A percentile compares a stretch with the other conserved stretches of the same genome.
phyloP scores from a whole-genome alignment of 2,113 vertebrate species.

The Pluvianellus socialis region DNA sequence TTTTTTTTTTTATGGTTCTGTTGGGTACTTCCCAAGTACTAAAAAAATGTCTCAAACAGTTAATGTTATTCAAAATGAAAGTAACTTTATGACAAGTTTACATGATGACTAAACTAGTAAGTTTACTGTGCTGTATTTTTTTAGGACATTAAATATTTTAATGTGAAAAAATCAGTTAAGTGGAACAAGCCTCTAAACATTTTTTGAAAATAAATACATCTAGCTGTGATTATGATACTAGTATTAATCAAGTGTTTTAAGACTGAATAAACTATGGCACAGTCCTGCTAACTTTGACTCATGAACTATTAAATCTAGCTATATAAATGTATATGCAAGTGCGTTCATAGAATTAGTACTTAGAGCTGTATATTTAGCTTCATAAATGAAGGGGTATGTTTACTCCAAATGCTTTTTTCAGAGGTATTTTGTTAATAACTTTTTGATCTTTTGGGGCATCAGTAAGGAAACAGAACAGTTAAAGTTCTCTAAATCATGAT shows the following conservation, averaged over 20 bases:
- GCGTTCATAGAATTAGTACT: not conserved
- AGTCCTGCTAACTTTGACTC: not conserved
- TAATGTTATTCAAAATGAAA: not conserved
- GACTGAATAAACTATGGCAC: not conserved
- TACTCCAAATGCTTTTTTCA: not conserved
- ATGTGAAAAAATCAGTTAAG: not conserved
- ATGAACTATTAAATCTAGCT: not conserved
- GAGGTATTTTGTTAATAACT: not conserved
- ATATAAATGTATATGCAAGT: not conserved
- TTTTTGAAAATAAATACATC: not conserved
- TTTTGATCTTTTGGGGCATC: not conserved
- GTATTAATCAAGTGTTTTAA: not conserved
- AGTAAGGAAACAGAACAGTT: not conserved
- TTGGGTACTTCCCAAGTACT: not conserved
- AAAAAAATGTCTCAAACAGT: not conserved
- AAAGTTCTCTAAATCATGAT: not conserved
- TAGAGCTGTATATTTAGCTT: not conserved
- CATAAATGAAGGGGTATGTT: not conserved
- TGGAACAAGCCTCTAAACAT: not conserved
- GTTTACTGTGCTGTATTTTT: not conserved
- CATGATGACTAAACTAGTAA: not conserved
- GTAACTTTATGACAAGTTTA: not conserved
- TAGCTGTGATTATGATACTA: not conserved
- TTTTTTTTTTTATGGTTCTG: not conserved
- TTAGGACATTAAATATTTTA: not conserved